Evolutionary conservation across 2,888 invertebrate genomes (phyloP), one percentile per base, ranked within the genome.

Genomic region (Argyresthia albistria): DNA sequence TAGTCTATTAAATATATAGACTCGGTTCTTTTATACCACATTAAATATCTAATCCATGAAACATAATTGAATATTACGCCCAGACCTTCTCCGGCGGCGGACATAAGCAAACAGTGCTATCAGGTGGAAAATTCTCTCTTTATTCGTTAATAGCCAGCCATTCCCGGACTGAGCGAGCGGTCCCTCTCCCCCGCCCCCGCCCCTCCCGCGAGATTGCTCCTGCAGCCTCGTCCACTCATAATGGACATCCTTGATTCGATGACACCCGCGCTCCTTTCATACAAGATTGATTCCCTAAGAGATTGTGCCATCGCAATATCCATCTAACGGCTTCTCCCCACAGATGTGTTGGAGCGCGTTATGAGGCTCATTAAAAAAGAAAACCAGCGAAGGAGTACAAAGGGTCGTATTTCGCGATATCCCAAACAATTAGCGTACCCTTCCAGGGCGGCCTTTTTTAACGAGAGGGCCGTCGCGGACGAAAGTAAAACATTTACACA

Each of bases 61-160:
- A 25, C 25, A 25, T 25, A 25, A 25, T 25, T 25, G 25, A 6
- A 25, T 25, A 25, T 25, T 25, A 25, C 6, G 25, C 2, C 25
- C 25, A 42, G 11, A 54, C 57, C 60, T n/a, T 60, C 62, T 58
- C 58, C 52, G 14, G 50, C 57, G 52, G 57, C 58, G 60, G 63
- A 64, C 61, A 62, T 64, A 69, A 67, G 66, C 67, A 70, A 67
- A 68, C 69, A 64, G 63, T 62, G 70, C 68, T 71, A 69, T 70
- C 74, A 76, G 70, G 70, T 76, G 67, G 74, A 69, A 71, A 74
- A 73, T 72, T 69, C 67, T 58, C 64, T 70, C 70, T 73, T 75
- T 76, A 72, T 73, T 70, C 70, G 70, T 66, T 76, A 76, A 76
- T 76, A 67, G 68, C 59, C 64, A 65, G 35, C 45, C 45, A 12